Percentiles rank a stretch among this genome's conserved stretches.
phyloP scores from a whole-genome alignment of 1,140 invertebrate species.

The Diabrotica virgifera region DNA sequence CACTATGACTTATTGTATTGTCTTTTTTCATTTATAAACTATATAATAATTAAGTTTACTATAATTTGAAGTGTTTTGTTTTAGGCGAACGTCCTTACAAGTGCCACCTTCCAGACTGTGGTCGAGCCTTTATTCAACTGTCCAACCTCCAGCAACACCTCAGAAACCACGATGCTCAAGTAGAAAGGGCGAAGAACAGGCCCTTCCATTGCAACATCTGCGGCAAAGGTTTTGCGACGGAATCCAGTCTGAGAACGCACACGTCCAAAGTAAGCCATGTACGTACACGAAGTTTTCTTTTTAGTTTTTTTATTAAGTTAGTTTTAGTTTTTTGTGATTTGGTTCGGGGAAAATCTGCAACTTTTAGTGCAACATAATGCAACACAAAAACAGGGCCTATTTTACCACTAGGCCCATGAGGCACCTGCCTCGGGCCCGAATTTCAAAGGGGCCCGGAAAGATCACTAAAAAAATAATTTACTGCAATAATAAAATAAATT shows the following conservation, averaged over 20 bases:
- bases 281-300: slow-evolving; percentile 53
- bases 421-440: too few species aligned
- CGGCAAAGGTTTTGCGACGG: slow-evolving; percentile 94
- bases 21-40: too few species aligned
- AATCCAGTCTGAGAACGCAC: slow-evolving; percentile 91
- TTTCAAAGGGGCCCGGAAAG: too few species aligned
- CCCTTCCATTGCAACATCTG: slow-evolving; percentile 96
- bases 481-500: too few species aligned
- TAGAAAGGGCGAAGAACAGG: slow-evolving; percentile 90
- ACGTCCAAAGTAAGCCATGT: slow-evolving; percentile 91
- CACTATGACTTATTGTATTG: too few species aligned
- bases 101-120: slow-evolving; percentile 93
- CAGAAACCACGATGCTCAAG: slow-evolving; percentile 92
- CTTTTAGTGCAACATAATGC: background rate
- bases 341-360: slow-evolving; percentile 11
- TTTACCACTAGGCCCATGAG: too few species aligned
- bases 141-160: slow-evolving; percentile 96
- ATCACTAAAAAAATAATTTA: too few species aligned
- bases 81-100: slow-evolving; percentile 95
- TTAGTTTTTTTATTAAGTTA: slow-evolving; percentile 32
- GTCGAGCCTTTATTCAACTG: slow-evolving; percentile 93
- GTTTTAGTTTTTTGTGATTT: slow-evolving; percentile 11
- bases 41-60: too few species aligned
- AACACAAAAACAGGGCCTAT: too few species aligned
- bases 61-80: slow-evolving; percentile 39